Evolutionary conservation across 2,797 vertebrate species (phyloP).

Genomic region (Antrozous pallidus): DNA sequence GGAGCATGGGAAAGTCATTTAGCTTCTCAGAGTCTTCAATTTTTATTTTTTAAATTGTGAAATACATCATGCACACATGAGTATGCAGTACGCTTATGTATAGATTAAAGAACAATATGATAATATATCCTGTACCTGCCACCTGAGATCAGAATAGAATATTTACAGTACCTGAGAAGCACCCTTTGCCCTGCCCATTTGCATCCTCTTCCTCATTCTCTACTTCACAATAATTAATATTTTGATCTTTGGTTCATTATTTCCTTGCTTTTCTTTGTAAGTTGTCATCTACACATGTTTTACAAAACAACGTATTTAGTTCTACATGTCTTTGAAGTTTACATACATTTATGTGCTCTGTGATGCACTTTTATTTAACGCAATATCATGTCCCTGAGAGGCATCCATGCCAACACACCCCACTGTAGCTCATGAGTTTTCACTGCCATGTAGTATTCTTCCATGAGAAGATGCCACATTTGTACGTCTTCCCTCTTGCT

Average conservation of each 20-base stretch:
- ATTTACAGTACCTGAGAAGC: not conserved
- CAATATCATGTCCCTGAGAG: not conserved
- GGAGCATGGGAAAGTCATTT: not conserved
- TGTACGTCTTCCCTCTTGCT: not conserved
- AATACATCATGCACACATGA: not conserved
- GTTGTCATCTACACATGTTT: not conserved
- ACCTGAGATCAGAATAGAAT: not conserved
- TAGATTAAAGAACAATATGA: not conserved
- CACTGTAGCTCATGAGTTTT: not conserved
- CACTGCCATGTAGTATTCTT: fast-evolving
- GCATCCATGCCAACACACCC: not conserved
- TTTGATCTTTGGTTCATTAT: not conserved
- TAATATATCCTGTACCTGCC: not conserved
- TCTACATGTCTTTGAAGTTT: not conserved
- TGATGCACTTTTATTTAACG: not conserved
- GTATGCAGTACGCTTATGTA: not conserved
- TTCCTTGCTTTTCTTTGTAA: constrained; percentile 17
- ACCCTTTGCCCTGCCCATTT: not conserved
- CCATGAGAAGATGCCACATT: not conserved
- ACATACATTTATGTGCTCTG: not conserved
- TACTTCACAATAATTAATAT: not conserved
- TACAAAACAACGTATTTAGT: not conserved
- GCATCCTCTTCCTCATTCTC: not conserved
- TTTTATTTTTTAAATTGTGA: not conserved
- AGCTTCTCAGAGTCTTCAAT: not conserved